Conservation (phyloP, 1,140 invertebrate species). For the Paraescarpia echinospica region DNA sequence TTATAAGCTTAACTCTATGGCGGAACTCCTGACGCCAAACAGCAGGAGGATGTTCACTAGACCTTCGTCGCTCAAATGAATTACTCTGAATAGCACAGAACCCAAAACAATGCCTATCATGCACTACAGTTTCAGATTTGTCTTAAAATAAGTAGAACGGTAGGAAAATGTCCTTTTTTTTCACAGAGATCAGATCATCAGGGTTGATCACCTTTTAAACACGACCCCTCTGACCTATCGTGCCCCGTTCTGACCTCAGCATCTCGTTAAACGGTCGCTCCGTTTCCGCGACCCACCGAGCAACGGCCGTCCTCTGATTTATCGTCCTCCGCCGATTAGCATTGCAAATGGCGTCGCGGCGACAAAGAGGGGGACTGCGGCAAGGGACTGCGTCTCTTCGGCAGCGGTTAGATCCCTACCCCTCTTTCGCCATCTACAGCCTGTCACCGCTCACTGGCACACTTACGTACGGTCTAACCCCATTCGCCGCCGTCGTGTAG, state of each 20-base stretch:
- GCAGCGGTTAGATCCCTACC: background rate
- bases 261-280: background rate
- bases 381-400: background rate
- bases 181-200: background rate
- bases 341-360: background rate
- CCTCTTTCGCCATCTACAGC: background rate
- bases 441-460: background rate
- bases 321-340: background rate
- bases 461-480: background rate
- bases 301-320: background rate
- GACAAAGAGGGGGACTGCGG: background rate
- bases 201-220: background rate
- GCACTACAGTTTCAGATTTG: too few species aligned
- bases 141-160: too few species aligned
- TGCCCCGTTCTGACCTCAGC: background rate
- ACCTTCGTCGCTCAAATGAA: too few species aligned
- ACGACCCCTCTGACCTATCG: background rate
- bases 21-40: too few species aligned
- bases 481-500: background rate
- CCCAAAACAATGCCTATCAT: too few species aligned
- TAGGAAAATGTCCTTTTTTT: too few species aligned
- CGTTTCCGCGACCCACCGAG: background rate
- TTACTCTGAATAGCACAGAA: too few species aligned
- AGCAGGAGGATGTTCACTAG: too few species aligned
- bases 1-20: too few species aligned